Percentiles rank a stretch among this genome's conserved stretches.
Conservation (phyloP, 2,113 vertebrate species). For the Neoarius graeffei region DNA sequence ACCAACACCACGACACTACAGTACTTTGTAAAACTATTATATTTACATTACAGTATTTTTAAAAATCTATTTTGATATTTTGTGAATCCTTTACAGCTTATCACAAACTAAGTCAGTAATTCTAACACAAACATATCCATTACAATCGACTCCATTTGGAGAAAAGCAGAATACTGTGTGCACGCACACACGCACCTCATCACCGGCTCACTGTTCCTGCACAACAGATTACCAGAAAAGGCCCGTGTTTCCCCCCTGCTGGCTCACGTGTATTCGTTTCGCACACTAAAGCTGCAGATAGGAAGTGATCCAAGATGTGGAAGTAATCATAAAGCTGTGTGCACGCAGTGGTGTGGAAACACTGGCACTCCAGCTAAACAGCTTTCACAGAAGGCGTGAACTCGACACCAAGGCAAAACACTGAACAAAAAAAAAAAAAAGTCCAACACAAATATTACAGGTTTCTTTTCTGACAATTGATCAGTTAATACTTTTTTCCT, state of each 20-base stretch:
- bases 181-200: too few relatives aligned
- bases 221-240: conserved; percentile 4
- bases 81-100: neutral
- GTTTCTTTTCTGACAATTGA: neutral
- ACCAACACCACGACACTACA: too few relatives aligned
- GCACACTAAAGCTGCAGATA: conserved; percentile 17
- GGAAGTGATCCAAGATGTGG: conserved; percentile 3
- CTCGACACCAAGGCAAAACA: neutral
- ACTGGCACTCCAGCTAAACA: conserved; percentile 5
- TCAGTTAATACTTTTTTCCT: too few relatives aligned
- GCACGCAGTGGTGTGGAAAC: conserved; percentile 11
- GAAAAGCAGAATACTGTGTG: neutral
- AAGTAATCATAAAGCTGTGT: conserved; percentile 10
- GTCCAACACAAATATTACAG: neutral
- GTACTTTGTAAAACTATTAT: too few relatives aligned
- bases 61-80: neutral
- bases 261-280: conserved; percentile 4
- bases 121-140: neutral
- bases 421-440: too few relatives aligned
- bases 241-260: neutral
- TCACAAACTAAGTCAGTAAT: neutral
- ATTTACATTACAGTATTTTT: neutral
- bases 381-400: neutral
- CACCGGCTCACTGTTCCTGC: too few relatives aligned
- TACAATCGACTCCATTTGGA: neutral